Percentiles rank a stretch among this genome's conserved stretches.
Evolutionary conservation across 1,140 invertebrate genomes (phyloP).

Genomic region (Brachionus paranguensis): DNA sequence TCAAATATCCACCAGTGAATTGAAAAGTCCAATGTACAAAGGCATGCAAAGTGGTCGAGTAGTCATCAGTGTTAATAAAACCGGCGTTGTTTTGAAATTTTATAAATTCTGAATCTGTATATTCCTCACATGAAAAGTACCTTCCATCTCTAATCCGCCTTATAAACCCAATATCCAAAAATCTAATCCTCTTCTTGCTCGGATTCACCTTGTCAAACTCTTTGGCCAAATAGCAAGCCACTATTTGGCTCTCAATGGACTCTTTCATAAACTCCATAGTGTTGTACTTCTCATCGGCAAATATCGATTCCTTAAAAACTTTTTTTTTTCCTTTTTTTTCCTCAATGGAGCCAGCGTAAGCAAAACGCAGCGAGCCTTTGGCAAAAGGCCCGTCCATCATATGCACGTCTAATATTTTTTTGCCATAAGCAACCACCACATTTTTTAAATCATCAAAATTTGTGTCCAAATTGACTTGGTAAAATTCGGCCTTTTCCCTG

Average conservation of each 20-base stretch:
- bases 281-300: not conserved
- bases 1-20: not conserved
- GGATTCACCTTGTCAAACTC: not conserved
- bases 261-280: not conserved
- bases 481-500: not conserved
- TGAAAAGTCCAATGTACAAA: constrained; percentile 9
- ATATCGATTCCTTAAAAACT: not conserved
- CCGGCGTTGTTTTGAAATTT: constrained; percentile 19
- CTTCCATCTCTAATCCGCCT: not conserved
- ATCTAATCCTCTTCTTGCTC: not conserved
- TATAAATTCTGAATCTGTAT: not conserved
- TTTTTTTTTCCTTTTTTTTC: not conserved
- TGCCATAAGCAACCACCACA: not conserved
- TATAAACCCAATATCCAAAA: not conserved
- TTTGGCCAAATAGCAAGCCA: constrained; percentile 11
- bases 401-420: not conserved
- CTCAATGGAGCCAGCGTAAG: not conserved
- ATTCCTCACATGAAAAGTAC: not conserved
- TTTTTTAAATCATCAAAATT: not conserved
- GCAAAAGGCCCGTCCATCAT: not conserved
- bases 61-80: not conserved
- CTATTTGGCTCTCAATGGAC: not conserved
- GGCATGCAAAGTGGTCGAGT: not conserved
- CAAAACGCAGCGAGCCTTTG: constrained; percentile 4
- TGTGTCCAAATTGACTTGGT: not conserved